These are phyloP conservation scores for Terrapene triunguis DNA, from an alignment of 2,113 vertebrate species.

Conservation along the genomic window DNA sequence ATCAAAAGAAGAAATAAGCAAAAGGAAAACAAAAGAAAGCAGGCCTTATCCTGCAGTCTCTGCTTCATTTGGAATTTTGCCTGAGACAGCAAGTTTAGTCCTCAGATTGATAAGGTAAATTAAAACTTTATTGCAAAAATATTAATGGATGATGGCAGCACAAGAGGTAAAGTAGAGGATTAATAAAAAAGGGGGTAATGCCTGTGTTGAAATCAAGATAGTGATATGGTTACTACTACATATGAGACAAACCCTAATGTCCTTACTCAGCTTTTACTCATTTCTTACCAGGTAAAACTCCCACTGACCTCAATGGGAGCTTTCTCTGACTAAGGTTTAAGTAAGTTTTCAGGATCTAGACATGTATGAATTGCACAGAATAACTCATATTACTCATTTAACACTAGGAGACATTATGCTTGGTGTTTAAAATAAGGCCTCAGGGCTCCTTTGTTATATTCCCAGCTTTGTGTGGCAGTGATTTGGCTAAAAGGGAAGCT, in stretches of 20 bases:
- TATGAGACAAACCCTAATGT: conserved; percentile 1
- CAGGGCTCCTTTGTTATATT: background rate
- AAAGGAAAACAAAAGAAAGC: background rate
- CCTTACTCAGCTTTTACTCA: conserved; percentile 31
- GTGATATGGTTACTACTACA: background rate
- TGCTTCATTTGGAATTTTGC: background rate
- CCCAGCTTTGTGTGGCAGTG: background rate
- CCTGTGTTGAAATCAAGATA: background rate
- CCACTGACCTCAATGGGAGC: conserved; percentile 13
- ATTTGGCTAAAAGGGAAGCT: background rate
- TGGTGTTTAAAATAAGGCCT: background rate
- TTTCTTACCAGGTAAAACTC: conserved; percentile 38
- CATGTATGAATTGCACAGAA: conserved; percentile 11
- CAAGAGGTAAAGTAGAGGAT: background rate
- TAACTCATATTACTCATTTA: conserved; percentile 36
- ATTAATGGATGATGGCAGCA: background rate
- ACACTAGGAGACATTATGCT: conserved; percentile 31
- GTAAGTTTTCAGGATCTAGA: background rate
- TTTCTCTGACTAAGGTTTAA: conserved; percentile 41
- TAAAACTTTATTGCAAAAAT: background rate
- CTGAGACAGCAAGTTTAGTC: background rate
- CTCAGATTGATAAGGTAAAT: background rate
- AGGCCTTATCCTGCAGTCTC: background rate
- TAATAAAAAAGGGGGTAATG: background rate
- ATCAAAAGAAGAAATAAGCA: background rate